Conservation (phyloP, 2,797 vertebrate genomes). For the Gymnoscopelus braueri region DNA sequence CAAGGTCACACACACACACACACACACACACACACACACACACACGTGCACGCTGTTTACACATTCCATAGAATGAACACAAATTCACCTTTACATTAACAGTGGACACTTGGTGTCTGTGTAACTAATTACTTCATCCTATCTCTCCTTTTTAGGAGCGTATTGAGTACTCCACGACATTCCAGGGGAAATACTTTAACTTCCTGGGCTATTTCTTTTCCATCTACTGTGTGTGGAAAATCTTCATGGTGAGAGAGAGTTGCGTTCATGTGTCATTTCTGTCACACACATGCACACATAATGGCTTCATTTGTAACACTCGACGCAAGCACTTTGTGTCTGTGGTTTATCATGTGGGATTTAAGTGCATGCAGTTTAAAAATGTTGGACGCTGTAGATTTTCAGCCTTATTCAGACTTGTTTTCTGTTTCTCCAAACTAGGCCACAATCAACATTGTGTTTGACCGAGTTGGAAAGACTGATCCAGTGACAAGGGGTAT, state of each 20-base stretch:
- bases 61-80: neutral
- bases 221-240: slow-evolving; percentile 99
- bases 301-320: neutral
- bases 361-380: neutral
- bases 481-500: slow-evolving; percentile 98
- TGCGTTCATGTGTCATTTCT: neutral
- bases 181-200: slow-evolving; percentile 99
- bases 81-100: neutral
- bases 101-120: neutral
- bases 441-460: slow-evolving; percentile 99
- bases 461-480: slow-evolving; percentile 97
- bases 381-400: neutral
- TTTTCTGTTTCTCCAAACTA: slow-evolving; percentile 55
- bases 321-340: neutral
- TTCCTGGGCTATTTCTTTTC: slow-evolving; percentile 99
- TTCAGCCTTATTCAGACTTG: neutral
- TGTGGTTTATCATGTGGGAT: neutral
- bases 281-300: neutral
- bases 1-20: slow-evolving; percentile 82
- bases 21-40: neutral
- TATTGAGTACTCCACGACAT: slow-evolving; percentile 98
- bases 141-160: slow-evolving; percentile 85
- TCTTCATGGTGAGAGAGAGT: slow-evolving; percentile 90
- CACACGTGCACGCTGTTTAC: neutral
- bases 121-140: slow-evolving; percentile 2